Base-by-base conservation (phyloP, 2,113 vertebrate species). In the Aspidoscelis tigris region DNA sequence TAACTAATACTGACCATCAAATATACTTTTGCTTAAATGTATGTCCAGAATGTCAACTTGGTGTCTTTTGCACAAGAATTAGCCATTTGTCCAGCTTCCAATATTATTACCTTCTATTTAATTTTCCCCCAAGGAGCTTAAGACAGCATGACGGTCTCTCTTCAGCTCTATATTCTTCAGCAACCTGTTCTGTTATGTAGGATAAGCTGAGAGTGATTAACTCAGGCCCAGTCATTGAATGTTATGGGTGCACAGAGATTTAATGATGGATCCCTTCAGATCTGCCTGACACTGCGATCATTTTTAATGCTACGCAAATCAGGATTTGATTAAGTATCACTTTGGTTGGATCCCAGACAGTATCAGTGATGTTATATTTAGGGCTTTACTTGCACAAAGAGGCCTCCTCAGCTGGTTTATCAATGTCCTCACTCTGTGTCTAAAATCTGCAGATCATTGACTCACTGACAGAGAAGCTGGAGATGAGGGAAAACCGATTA, bases 401-500 rank as follows among this genome's bases (percentile, higher is more conserved):
- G 14, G 70, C 18, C n/a, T 81, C 33, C 47, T 4, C 50, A 33
- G 71, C 87, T 43, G 77, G 76, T 87, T 41, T 93, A 53, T 72
- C 39, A 70, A 87, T 84, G 2, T 87, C 85, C 78, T 96, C 70
- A 91, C 88, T 79, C 87, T 90, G 8, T 90, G 11, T 92, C 16
- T 94, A 88, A 77, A 93, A 82, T 86, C 89, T 95, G 43, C 87
- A 99, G 99, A 94, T 97, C 73, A 96, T 98, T 91, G 96, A 97
- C 93, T 98, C 98, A 77, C 95, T 99, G 92, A 97, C 97, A 75
- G 94, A 96, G 80, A 97, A 97, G 76, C 95, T 99, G 88, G 98
- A 99, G 92, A 98, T 97, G 95, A 97, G 99, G 90, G 99, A 99
- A 93, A 93, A 95, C 55, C 98, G 99, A 91, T 96, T 99, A 88